These are phyloP conservation scores for Steatocranus sp. DNA, from an alignment of 2,797 vertebrate species.

Conservation along the genomic window DNA sequence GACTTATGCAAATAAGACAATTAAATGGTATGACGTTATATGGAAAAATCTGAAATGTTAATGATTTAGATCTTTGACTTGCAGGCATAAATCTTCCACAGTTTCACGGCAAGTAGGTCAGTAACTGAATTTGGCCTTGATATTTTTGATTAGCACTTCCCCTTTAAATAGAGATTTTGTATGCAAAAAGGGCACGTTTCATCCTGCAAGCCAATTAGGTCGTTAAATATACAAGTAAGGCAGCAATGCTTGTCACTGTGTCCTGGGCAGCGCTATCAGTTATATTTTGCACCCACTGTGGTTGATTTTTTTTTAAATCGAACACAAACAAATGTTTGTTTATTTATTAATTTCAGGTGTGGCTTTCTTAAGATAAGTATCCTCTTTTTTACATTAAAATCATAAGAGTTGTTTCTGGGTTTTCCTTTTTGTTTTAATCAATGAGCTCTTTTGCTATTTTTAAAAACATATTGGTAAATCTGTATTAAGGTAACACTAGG, in stretches of 20 bases:
- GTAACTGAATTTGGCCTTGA: neutral
- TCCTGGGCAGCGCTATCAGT: neutral
- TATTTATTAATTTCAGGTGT: neutral
- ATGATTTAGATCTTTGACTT: neutral
- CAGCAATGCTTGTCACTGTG: neutral
- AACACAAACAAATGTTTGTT: neutral
- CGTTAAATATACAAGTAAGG: neutral
- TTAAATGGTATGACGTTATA: neutral
- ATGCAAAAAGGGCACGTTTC: neutral
- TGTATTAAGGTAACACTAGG: neutral
- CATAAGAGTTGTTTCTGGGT: neutral
- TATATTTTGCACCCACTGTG: neutral
- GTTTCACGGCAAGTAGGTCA: conserved; percentile 2
- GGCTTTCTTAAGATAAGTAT: neutral
- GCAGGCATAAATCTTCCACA: neutral
- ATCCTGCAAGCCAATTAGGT: neutral
- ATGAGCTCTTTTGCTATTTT: neutral
- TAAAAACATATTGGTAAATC: neutral
- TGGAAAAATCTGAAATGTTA: neutral
- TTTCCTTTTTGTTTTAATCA: neutral
- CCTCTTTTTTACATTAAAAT: neutral
- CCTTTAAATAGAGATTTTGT: neutral
- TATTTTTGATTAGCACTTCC: neutral
- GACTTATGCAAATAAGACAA: neutral
- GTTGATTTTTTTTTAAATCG: neutral